Evolutionary conservation across 1,140 invertebrate genomes (phyloP).

Genomic region (Mesaphorura yosii): DNA sequence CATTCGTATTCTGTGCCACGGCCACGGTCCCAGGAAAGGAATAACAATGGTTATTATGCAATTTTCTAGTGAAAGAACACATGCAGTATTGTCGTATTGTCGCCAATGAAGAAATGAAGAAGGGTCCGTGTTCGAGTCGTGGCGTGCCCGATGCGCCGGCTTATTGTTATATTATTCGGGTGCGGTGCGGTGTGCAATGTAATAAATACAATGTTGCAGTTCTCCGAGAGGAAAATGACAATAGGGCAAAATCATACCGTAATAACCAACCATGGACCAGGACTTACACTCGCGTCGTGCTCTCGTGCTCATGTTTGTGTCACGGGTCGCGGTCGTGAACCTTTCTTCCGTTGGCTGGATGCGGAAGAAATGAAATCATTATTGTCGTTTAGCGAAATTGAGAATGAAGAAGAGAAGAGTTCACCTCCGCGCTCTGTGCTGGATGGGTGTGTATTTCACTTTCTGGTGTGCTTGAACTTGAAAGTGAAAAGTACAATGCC

Average conservation of each 20-base stretch:
- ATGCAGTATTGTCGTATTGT: too few species aligned
- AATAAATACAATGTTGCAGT: neutral
- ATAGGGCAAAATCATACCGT: too few species aligned
- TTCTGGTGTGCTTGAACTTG: too few species aligned
- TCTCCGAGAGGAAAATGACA: too few species aligned
- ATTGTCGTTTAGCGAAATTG: neutral
- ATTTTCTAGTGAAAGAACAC: neutral
- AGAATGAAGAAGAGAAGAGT: neutral
- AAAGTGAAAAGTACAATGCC: too few species aligned
- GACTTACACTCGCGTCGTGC: too few species aligned
- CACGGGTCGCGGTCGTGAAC: neutral
- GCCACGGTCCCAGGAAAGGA: too few species aligned
- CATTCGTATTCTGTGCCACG: too few species aligned
- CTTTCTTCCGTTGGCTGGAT: too few species aligned
- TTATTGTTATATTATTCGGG: neutral
- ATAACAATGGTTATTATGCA: neutral
- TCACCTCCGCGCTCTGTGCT: neutral
- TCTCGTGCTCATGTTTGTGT: neutral
- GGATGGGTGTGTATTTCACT: neutral
- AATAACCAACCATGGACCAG: too few species aligned
- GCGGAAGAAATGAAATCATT: neutral
- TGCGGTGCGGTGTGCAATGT: neutral
- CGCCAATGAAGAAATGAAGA: too few species aligned
- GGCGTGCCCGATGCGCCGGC: neutral
- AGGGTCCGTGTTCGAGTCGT: too few species aligned